Base-by-base conservation (phyloP, 2,888 invertebrate species). In the Pyralis farinalis region DNA sequence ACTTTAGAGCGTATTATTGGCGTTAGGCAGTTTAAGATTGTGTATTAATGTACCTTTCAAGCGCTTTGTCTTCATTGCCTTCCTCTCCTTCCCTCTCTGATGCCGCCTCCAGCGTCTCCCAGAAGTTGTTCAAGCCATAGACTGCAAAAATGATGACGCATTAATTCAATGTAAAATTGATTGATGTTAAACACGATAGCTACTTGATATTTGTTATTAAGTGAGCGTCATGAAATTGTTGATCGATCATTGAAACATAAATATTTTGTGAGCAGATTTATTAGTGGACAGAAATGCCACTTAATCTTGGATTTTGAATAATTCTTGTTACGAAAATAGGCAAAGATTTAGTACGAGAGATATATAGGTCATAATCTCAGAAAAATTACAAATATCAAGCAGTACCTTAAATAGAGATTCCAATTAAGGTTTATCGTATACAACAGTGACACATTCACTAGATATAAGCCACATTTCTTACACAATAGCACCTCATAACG, bases 21-120 rank as follows among this genome's bases (percentile, higher is more conserved):
- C n/a, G n/a, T n/a, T n/a, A n/a, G n/a, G n/a, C n/a, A n/a, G n/a
- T n/a, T n/a, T n/a, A n/a, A n/a, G n/a, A n/a, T n/a, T n/a, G n/a
- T n/a, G n/a, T n/a, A n/a, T n/a, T n/a, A n/a, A n/a, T n/a, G n/a
- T 74, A 90, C 90, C 88, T 89, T 55, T 89, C 87, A 39, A 78
- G 44, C 2, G 67, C 51, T 45, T 81, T 87, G n/a, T 82, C 83
- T 0, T 86, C 85, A 16, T 58, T 60, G 25, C 52, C 49, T 1
- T 89, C 88, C 40, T 71, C 70, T 5, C 67, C 72, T 12, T 86
- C 83, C 53, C 76, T 75, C 43, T 88, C 86, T 8, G 82, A 73
- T 1, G 81, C 63, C 25, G 69, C 56, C 36, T 86, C 89, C 30
- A 88, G 63, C 53, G 73, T 73, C 42, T 89, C 89, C 83, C 88